Base-by-base conservation (phyloP, 2,888 invertebrate species). In the Ichneumoninae sp. region DNA sequence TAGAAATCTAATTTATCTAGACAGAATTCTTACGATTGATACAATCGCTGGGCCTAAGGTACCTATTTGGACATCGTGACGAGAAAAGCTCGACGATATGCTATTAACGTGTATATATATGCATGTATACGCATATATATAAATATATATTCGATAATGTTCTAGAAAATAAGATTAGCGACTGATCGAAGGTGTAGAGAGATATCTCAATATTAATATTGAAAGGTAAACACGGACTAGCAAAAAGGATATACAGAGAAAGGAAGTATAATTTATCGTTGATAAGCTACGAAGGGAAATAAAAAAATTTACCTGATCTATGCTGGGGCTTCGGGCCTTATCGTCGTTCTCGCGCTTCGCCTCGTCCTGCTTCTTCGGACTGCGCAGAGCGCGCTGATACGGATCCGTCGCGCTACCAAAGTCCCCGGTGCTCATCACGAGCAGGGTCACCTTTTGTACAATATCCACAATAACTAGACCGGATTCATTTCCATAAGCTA, bases 401-500 rank as follows among this genome's bases (percentile, higher is more conserved):
- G 98, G 97, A 94, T 98, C 98, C 92, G 97, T 96, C 69, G 96
- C 96, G 93, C 97, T 97, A 95, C 99, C 98, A 89, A 99, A 96
- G 94, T 99, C 98, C 89, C 97, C 96, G 89, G 98, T 97, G 88
- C 97, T 97, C 94, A 98, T 96, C 94, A 98, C 98, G 89, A 97
- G 95, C 92, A 99, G 96, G 94, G 97, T 97, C 87, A 96, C 95
- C 95, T 97, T 98, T 94, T 98, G 98, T 93, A 97, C 96, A 94
- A 98, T 96, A 95, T 99, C 99, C 93, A 98, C 96, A 94, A 99
- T 97, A 93, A 98, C 98, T 94, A 99, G 95, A 90, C 99, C 99
- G 91, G 97, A 97, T 94, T 99, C 99, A 94, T 98, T 99, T 91
- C 99, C 99, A 95, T 98, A 99, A 91, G 98, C 98, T 96, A 99